phyloP scores from a whole-genome alignment of 2,888 invertebrate species.

The Aphrophora alni region DNA sequence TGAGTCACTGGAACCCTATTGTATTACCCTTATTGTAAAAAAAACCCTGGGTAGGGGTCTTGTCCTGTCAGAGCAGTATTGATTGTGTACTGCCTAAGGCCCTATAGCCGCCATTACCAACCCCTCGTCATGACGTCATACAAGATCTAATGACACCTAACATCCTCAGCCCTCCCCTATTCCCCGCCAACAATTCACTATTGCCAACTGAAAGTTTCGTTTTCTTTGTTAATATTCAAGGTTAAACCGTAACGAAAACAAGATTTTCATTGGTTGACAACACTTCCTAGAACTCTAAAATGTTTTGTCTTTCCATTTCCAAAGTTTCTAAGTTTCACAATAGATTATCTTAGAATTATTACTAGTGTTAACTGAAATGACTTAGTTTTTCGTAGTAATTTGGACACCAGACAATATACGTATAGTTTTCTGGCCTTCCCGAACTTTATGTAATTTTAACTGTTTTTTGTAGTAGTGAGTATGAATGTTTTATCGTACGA shows the following conservation, averaged over 20 bases:
- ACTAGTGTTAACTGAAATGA: too few species aligned
- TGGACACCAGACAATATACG: too few species aligned
- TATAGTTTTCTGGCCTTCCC: too few species aligned
- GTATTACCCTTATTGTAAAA: neutral
- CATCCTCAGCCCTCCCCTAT: neutral
- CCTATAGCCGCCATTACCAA: constrained; percentile 2
- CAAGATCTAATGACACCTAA: constrained; percentile 1
- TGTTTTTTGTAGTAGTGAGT: too few species aligned
- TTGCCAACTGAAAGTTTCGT: neutral
- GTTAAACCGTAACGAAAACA: neutral
- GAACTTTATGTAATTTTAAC: too few species aligned
- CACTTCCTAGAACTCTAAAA: neutral
- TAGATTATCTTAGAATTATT: too few species aligned
- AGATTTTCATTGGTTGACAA: neutral
- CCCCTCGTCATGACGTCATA: neutral
- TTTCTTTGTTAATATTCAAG: neutral
- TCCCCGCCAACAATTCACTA: neutral
- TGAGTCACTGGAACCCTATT: neutral
- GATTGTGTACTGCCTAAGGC: neutral
- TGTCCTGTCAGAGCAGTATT: neutral
- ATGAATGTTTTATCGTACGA: too few species aligned
- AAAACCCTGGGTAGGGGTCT: neutral
- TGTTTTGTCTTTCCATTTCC: too few species aligned
- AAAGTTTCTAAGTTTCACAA: too few species aligned
- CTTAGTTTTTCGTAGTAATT: too few species aligned